phyloP scores from a whole-genome alignment of 2,113 vertebrate species.

The Oenanthe melanoleuca region DNA sequence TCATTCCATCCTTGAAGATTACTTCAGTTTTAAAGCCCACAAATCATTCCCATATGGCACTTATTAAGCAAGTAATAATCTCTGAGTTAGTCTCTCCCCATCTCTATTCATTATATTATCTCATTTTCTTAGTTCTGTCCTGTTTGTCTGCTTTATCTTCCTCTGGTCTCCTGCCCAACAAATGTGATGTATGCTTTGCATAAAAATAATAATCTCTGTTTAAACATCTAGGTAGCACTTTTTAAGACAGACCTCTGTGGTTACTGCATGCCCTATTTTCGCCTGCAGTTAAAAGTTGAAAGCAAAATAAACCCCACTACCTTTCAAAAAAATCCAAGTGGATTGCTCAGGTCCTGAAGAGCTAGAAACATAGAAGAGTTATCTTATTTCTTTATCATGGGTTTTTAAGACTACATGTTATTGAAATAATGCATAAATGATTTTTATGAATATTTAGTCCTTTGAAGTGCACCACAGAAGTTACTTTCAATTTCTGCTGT shows the following conservation, averaged over 20 bases:
- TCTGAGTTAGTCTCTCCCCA: neutral
- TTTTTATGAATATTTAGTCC: neutral
- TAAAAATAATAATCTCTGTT: neutral
- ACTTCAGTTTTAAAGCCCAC: neutral
- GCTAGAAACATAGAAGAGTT: neutral
- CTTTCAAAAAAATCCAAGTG: neutral
- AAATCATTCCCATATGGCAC: slow-evolving; percentile 17
- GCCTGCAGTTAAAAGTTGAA: neutral
- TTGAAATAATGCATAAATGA: neutral
- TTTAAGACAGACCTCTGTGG: neutral
- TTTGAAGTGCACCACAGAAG: neutral
- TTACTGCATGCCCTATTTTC: neutral
- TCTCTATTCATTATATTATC: neutral
- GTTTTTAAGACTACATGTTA: neutral
- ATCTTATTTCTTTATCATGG: neutral
- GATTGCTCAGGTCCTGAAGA: neutral
- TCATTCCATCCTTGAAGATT: neutral
- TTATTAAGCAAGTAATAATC: slow-evolving; percentile 28
- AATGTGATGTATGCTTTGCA: neutral
- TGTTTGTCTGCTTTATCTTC: slow-evolving; percentile 7
- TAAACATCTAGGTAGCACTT: neutral
- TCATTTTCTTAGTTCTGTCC: neutral
- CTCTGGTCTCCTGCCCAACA: neutral
- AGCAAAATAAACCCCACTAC: neutral
- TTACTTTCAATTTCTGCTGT: neutral